Evolutionary conservation across 2,888 invertebrate genomes (phyloP).

Genomic region (Notodonta dromedarius): DNA sequence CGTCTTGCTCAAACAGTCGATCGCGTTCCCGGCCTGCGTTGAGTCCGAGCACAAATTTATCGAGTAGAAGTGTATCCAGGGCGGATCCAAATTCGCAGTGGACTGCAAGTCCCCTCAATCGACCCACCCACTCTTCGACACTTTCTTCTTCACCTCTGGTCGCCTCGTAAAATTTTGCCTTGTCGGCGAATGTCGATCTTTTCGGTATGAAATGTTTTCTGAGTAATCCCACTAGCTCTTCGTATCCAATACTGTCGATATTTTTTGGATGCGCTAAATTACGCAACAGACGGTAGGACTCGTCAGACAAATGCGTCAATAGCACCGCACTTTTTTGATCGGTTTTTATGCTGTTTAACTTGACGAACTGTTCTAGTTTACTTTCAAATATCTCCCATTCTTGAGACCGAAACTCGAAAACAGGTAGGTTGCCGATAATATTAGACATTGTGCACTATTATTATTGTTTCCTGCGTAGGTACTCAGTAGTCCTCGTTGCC

Average conservation of each 20-base stretch:
- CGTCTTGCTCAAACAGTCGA: background rate
- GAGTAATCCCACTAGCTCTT: background rate
- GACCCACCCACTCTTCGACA: background rate
- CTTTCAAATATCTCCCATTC: background rate
- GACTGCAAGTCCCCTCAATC: background rate
- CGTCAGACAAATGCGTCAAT: background rate
- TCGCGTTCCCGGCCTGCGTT: background rate
- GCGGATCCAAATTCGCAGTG: background rate
- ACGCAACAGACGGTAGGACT: background rate
- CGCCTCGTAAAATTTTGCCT: background rate
- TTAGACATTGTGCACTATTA: too few species aligned
- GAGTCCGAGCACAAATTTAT: background rate
- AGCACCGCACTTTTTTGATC: background rate
- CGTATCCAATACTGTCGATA: background rate
- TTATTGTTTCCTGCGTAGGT: too few species aligned
- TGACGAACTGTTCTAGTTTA: background rate
- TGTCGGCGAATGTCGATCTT: background rate
- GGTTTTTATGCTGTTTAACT: background rate
- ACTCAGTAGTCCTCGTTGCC: too few species aligned
- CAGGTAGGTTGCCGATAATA: too few species aligned
- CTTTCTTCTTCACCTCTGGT: background rate
- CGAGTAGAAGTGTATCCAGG: background rate
- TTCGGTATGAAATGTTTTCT: background rate
- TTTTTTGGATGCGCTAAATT: background rate
- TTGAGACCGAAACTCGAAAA: too few species aligned